phyloP scores from a whole-genome alignment of 2,888 invertebrate genomes.

The Lottia gigantea region DNA sequence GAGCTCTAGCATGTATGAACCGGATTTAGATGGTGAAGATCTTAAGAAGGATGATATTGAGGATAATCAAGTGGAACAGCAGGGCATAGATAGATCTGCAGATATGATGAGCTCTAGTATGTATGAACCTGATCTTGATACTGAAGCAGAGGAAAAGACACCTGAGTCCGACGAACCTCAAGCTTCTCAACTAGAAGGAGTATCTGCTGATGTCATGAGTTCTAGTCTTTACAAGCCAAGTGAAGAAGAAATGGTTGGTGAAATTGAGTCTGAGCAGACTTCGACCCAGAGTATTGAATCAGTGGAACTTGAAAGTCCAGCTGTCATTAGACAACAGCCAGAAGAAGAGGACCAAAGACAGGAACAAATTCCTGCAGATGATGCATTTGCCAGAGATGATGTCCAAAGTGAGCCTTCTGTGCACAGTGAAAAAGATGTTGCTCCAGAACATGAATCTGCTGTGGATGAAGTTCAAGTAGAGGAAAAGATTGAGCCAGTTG shows the following conservation, averaged over 20 bases:
- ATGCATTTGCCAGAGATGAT: no score
- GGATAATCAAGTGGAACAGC: neutral
- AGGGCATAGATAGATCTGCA: no score
- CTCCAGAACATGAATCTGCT: no score
- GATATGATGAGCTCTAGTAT: neutral
- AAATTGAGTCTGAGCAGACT: neutral
- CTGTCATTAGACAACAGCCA: no score
- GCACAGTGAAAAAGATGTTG: no score
- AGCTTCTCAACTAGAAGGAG: neutral
- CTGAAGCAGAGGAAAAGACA: neutral
- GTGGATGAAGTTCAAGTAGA: neutral
- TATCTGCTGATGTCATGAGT: neutral
- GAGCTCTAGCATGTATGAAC: constrained; percentile 8
- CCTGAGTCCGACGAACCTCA: neutral
- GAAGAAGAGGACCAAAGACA: neutral
- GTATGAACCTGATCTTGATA: neutral
- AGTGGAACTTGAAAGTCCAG: no score
- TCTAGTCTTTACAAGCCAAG: neutral
- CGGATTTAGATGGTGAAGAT: neutral
- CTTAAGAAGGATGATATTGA: neutral
- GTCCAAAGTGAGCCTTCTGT: no score
- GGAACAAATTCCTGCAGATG: neutral
- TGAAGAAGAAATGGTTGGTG: neutral
- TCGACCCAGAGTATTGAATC: neutral
- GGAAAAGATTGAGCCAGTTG: neutral